Evolutionary conservation across 2,888 invertebrate genomes (phyloP).

Genomic region (Lasioglossum vierecki): DNA sequence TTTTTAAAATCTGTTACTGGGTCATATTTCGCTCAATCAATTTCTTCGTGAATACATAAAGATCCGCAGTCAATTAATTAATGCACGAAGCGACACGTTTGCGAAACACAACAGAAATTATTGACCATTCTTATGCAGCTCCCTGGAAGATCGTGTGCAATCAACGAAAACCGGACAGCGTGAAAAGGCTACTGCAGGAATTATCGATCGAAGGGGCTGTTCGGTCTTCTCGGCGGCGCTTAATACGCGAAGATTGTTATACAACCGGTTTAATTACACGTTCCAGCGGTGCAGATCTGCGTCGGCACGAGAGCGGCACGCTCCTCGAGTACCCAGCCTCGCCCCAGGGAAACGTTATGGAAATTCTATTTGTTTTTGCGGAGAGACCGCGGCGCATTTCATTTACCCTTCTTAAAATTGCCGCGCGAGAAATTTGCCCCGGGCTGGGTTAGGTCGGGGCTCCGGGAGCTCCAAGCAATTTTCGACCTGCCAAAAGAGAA

Average conservation of each 20-base stretch:
- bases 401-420: slow-evolving; percentile 43
- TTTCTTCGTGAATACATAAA: no score
- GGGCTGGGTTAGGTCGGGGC: not conserved
- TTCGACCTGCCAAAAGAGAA: slow-evolving; percentile 25
- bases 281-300: not conserved
- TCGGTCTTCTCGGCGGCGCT: slow-evolving; percentile 3
- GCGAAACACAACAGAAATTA: no score
- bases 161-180: not conserved
- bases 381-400: slow-evolving; percentile 21
- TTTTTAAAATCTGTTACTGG: no score
- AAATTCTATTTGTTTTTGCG: slow-evolving; percentile 31
- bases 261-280: slow-evolving; percentile 28
- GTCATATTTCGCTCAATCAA: no score
- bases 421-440: slow-evolving; percentile 30
- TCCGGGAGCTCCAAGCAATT: slow-evolving; percentile 33
- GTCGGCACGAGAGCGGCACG: not conserved
- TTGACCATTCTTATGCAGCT: not conserved
- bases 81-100: no score
- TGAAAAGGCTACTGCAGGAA: not conserved
- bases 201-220: not conserved
- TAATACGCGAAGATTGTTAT: slow-evolving; percentile 15
- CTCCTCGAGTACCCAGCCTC: not conserved
- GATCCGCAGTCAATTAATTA: no score
- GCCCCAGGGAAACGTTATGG: slow-evolving; percentile 17
- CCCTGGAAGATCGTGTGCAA: not conserved